Conservation (phyloP, 2,888 invertebrate species). For the Ypsolopha scabrella region DNA sequence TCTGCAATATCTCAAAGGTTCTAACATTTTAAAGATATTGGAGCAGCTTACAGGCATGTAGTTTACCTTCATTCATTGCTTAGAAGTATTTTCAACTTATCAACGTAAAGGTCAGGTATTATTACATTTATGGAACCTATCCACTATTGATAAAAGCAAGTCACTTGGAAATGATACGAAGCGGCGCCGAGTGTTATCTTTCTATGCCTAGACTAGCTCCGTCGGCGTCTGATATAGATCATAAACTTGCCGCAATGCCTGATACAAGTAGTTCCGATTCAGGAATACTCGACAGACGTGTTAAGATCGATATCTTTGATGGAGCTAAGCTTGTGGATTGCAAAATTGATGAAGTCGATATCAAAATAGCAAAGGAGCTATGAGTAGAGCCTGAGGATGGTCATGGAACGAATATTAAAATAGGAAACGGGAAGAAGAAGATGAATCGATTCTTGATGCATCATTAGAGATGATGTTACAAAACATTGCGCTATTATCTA, state of each 20-base stretch:
- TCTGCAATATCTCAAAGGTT: too few species aligned
- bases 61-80: too few species aligned
- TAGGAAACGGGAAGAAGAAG: too few species aligned
- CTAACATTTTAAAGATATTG: too few species aligned
- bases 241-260: background rate
- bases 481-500: too few species aligned
- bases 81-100: too few species aligned
- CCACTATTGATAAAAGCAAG: background rate
- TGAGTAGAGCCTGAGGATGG: background rate
- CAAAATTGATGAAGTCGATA: background rate
- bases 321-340: background rate
- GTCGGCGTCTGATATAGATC: background rate
- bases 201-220: background rate
- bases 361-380: background rate
- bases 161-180: background rate
- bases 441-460: too few species aligned
- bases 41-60: too few species aligned
- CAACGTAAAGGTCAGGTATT: background rate
- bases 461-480: too few species aligned
- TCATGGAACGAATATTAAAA: too few species aligned
- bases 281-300: constrained; percentile 1
- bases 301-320: background rate
- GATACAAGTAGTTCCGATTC: background rate
- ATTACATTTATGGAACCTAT: background rate
- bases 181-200: background rate